Base-by-base conservation (phyloP, 2,113 vertebrate genomes). In the Sterna hirundo region DNA sequence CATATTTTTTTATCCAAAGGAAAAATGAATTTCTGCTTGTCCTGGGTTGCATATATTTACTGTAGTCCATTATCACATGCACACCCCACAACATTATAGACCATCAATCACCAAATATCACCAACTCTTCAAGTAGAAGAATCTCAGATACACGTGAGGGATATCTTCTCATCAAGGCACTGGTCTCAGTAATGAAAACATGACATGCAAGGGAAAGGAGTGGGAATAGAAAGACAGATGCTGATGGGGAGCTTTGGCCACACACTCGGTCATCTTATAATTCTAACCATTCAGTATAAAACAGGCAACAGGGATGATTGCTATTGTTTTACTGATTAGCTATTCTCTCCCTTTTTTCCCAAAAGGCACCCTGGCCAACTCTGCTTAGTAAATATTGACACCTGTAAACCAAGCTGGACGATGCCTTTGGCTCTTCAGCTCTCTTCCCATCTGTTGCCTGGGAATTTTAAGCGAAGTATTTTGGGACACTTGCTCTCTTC, bases 361-460 rank as follows among this genome's bases (percentile, higher is more conserved):
- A 90, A 97, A 98, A 97, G 98, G 44, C 97, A 95, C 85, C 69
- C 96, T 97, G 93, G 94, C 97, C 98, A 97, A 98, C 96, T 98
- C 97, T 97, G 90, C 97, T 98, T 98, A 97, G 98, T 98, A 99
- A 99, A 98, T 99, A 98, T 98, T 98, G 99, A 98, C 98, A 98
- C 98, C 98, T 98, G 98, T 98, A 98, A 98, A 98, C 98, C 98
- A 98, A 98, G 98, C 98, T 98, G 98, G 93, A 97, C 98, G 97
- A 97, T 98, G 97, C 97, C 85, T 93, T 97, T 96, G 97, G 97
- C 97, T 97, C 97, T 97, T 95, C 94, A 96, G 93, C 96, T 97
- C 97, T 98, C 98, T 98, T 97, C 96, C 98, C 99, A 99, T 99
- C 99, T 99, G 98, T 98, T 98, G 98, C 98, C 97, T 98, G 97